Percentiles rank a stretch among this genome's conserved stretches.
Evolutionary conservation across 2,113 vertebrate species (phyloP).

Genomic region (Chinchilla lanigera): DNA sequence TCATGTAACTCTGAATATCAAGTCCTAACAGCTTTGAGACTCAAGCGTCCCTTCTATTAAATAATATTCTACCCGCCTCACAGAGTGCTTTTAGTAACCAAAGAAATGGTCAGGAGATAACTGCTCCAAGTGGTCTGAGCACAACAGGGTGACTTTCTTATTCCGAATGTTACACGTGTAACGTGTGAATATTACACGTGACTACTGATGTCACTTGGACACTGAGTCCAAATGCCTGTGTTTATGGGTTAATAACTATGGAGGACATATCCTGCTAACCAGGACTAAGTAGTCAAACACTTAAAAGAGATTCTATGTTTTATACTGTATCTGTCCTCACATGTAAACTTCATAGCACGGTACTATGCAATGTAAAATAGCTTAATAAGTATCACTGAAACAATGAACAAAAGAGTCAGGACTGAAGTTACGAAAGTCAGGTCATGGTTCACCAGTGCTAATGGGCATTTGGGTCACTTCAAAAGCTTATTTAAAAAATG

Average conservation of each 20-base stretch:
- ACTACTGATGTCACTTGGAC: background rate
- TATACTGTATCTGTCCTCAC: background rate
- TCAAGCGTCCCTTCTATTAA: background rate
- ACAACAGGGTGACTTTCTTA: background rate
- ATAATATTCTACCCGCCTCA: background rate
- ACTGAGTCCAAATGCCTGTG: background rate
- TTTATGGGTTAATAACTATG: background rate
- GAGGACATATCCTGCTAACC: background rate
- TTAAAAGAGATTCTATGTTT: background rate
- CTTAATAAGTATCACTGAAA: background rate
- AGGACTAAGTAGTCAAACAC: background rate
- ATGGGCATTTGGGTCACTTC: background rate
- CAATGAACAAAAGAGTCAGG: background rate
- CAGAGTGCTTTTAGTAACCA: background rate
- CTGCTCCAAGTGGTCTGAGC: background rate
- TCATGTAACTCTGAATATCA: background rate
- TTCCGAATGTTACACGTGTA: background rate
- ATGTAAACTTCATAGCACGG: background rate
- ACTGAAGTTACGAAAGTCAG: background rate
- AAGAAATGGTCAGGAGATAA: background rate
- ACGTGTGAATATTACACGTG: no score
- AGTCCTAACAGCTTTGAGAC: background rate
- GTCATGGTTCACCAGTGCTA: background rate
- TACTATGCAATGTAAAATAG: background rate
- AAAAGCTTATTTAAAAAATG: background rate